Evolutionary conservation across 2,113 vertebrate genomes (phyloP), one percentile per base, ranked within the genome.

Genomic region (Gadus chalcogrammus): DNA sequence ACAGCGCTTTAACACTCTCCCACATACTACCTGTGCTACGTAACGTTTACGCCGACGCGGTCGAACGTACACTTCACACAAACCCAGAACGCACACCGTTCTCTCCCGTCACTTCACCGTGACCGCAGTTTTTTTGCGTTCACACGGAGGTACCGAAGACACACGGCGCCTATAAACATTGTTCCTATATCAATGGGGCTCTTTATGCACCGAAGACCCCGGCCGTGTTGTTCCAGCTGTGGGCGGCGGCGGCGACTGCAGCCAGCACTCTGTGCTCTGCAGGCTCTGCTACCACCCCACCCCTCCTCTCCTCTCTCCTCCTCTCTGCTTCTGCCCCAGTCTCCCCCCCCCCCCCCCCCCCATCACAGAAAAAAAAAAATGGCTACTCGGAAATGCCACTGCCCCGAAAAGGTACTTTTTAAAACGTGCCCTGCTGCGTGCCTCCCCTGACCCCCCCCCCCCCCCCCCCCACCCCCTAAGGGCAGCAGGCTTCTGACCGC

Each of bases 191-290:
- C 56, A 76, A 69, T 64, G 1, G 15, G 56, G 0, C 70, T 48
- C 42, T 76, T 69, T 68, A 60, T 67, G 60, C 42, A 16, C 53
- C 71, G 48, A 15, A 18, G 67, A 56, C 66, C 48, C 5, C 48
- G 28, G 72, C 15, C 27, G 59, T 87, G 79, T 87, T 85, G 77
- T 84, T 69, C 67, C 83, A 87, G 83, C 86, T 86, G 86, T 9
- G 38, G 6, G 31, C 53, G 22, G 59, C 53, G 22, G 59, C 0
- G 53, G 5, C 73, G 31, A 35, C 42, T 81, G 77, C 69, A 56
- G 81, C 78, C 71, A 69, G 77, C 65, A 77, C 72, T 70, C 67
- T 42, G 64, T 31, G 42, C 18, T 78, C 64, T 71, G 35, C 64
- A 9, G 27, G 62, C 35, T 27, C 59, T 67, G 0, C 62, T 55